A percentile compares a stretch with the other conserved stretches of the same genome.
These are phyloP conservation scores for Aphelinus atriplicis DNA, from an alignment of 1,140 invertebrate species.

Conservation along the genomic window DNA sequence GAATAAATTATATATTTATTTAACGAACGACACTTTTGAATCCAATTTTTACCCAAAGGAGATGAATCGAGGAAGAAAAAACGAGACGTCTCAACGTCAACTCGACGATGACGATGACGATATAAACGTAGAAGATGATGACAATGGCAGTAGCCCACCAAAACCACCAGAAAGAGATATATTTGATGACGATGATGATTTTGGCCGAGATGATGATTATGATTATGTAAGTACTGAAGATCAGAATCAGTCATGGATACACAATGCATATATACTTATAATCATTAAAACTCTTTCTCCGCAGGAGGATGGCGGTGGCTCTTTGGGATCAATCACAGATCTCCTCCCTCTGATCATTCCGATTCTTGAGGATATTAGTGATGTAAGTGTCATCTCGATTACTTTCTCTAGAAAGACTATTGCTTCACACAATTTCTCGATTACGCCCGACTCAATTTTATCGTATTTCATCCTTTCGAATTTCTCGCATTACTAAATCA, in stretches of 20 bases:
- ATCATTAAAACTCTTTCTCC: neutral
- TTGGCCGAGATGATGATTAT: slow-evolving; percentile 38
- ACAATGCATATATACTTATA: too few relatives aligned
- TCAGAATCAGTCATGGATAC: too few relatives aligned
- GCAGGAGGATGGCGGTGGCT: slow-evolving; percentile 50
- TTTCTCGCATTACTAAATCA: slow-evolving; percentile 6
- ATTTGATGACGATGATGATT: slow-evolving; percentile 29
- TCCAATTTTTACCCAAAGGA: too few relatives aligned
- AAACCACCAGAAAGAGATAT: slow-evolving; percentile 31
- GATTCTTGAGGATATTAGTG: slow-evolving; percentile 60
- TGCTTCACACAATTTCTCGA: neutral
- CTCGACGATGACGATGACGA: slow-evolving; percentile 31
- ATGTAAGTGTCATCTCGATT: slow-evolving; percentile 50
- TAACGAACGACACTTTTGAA: too few relatives aligned
- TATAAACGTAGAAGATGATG: slow-evolving; percentile 32
- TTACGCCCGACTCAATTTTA: neutral
- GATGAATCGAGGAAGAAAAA: slow-evolving; percentile 40
- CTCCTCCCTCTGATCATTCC: slow-evolving; percentile 56
- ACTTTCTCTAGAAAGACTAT: slow-evolving; percentile 2
- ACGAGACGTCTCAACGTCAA: slow-evolving; percentile 49
- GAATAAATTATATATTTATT: too few relatives aligned
- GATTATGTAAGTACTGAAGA: slow-evolving; percentile 31
- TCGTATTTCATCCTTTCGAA: neutral
- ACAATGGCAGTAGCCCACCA: neutral
- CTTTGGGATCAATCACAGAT: slow-evolving; percentile 52